A percentile compares a stretch with the other conserved stretches of the same genome.
phyloP scores from a whole-genome alignment of 2,113 vertebrate genomes.

The Xenopus borealis region DNA sequence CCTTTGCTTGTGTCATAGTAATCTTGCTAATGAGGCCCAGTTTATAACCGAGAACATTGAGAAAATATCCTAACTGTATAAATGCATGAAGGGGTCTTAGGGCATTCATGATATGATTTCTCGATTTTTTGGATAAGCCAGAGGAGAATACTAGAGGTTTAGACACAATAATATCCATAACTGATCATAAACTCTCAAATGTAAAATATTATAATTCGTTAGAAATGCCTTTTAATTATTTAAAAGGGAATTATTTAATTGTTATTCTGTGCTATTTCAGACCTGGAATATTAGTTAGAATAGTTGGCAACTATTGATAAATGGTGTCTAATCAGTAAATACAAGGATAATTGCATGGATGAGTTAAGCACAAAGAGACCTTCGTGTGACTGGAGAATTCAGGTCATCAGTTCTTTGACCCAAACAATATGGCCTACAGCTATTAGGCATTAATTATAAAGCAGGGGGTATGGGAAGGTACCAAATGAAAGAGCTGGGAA shows the following conservation, averaged over 20 bases:
- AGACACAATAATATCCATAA: too few species aligned
- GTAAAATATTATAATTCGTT: too few species aligned
- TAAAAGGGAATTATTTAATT: too few species aligned
- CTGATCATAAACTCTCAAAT: too few species aligned
- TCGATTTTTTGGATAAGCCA: too few species aligned
- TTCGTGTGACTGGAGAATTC: not conserved
- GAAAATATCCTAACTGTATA: not conserved
- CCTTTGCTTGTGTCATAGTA: not conserved
- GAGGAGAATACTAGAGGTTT: too few species aligned
- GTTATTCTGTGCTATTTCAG: too few species aligned
- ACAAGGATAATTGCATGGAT: not conserved
- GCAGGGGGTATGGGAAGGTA: not conserved
- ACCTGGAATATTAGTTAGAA: not conserved
- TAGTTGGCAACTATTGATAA: not conserved
- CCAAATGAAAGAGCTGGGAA: not conserved
- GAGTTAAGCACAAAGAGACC: not conserved
- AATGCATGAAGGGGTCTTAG: too few species aligned
- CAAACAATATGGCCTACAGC: not conserved
- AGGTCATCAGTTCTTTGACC: not conserved
- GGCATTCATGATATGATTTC: too few species aligned
- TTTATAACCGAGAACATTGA: not conserved
- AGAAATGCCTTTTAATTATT: too few species aligned
- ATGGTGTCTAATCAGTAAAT: not conserved
- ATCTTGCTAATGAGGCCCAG: not conserved
- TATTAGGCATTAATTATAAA: not conserved